These are phyloP conservation scores for Sebastes oblongus DNA, from an alignment of 2,797 vertebrate genomes.

Conservation along the genomic window DNA sequence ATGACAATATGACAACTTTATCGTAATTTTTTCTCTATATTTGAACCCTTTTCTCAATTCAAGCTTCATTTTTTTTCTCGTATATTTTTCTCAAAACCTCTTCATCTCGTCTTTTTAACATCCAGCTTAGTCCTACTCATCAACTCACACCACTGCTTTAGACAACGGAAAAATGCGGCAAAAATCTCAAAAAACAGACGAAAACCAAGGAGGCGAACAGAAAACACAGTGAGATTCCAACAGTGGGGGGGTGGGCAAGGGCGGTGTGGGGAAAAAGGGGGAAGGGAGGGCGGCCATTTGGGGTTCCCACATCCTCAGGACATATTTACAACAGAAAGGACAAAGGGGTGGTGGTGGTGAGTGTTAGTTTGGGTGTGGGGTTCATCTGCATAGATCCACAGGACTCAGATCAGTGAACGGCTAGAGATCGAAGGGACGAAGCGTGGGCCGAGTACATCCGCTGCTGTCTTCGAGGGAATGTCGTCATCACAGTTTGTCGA, in stretches of 20 bases:
- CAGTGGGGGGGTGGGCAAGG: constrained; percentile 12
- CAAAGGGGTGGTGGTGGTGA: neutral
- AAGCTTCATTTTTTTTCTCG: constrained; percentile 59
- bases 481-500: constrained; percentile 24
- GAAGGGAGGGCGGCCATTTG: constrained; percentile 15
- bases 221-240: constrained; percentile 75
- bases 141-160: constrained; percentile 79
- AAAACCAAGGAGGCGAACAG: constrained; percentile 70
- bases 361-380: constrained; percentile 39
- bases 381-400: constrained; percentile 85
- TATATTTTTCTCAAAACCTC: constrained; percentile 65
- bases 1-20: constrained; percentile 86
- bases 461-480: constrained; percentile 59
- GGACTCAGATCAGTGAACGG: constrained; percentile 76
- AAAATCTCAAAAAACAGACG: constrained; percentile 72
- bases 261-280: neutral
- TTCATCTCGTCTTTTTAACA: constrained; percentile 72
- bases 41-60: constrained; percentile 74
- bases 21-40: constrained; percentile 82
- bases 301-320: constrained; percentile 66
- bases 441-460: constrained; percentile 50
- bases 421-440: constrained; percentile 42
- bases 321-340: constrained; percentile 83
- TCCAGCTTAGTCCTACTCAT: constrained; percentile 77
- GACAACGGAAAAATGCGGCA: constrained; percentile 77